A percentile compares a stretch with the other conserved stretches of the same genome.
These are phyloP conservation scores for Mus caroli DNA, from an alignment of 2,797 vertebrate genomes.

Conservation along the genomic window DNA sequence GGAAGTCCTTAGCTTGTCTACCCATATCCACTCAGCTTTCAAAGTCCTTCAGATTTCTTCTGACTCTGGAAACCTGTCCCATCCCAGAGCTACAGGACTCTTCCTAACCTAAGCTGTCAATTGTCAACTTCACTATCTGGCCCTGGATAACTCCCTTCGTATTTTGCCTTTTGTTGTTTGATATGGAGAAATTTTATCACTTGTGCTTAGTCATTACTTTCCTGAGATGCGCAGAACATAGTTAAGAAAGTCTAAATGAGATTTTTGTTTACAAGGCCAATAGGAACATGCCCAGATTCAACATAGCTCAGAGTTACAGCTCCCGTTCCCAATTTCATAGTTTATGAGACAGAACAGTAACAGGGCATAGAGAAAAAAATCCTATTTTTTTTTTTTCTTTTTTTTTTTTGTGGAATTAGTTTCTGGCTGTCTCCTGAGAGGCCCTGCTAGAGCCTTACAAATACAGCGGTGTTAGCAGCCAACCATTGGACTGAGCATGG, in stretches of 20 bases:
- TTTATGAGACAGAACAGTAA: background rate
- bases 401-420: background rate
- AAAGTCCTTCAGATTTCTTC: slow-evolving; percentile 1
- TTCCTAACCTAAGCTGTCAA: background rate
- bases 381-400: background rate
- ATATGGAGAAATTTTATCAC: background rate
- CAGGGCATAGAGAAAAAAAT: background rate
- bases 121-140: background rate
- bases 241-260: slow-evolving; percentile 21
- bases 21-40: background rate
- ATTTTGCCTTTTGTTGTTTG: background rate
- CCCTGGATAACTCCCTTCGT: background rate
- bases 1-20: background rate
- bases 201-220: background rate
- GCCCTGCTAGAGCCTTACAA: too few species aligned
- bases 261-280: background rate
- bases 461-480: too few species aligned
- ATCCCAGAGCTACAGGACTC: background rate
- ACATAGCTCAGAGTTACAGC: background rate
- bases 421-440: too few species aligned
- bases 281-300: background rate
- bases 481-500: too few species aligned
- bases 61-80: background rate
- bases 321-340: background rate
- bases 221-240: background rate